Conservation (phyloP, 1,140 invertebrate species). For the Conopomorpha cramerella region DNA sequence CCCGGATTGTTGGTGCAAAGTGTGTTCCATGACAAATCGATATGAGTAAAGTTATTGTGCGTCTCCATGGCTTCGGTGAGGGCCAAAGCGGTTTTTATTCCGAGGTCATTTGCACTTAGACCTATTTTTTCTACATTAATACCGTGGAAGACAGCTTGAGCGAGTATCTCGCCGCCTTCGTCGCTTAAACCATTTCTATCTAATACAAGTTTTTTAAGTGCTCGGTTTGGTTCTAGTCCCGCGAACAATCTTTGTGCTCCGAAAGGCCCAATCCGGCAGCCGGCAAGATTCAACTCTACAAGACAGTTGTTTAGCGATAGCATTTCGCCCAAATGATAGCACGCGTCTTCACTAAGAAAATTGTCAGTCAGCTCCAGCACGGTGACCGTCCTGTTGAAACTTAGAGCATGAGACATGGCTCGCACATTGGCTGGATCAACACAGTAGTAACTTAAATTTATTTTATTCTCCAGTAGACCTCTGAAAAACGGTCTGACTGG, state of each 20-base stretch:
- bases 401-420: too few species aligned
- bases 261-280: slow-evolving; percentile 45
- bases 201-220: slow-evolving; percentile 31
- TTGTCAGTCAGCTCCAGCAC: too few species aligned
- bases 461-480: too few species aligned
- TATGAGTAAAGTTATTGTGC: slow-evolving; percentile 35
- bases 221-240: slow-evolving; percentile 21
- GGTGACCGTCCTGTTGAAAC: too few species aligned
- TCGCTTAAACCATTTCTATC: slow-evolving; percentile 44
- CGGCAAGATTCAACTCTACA: slow-evolving; percentile 36
- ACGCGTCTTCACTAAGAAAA: too few species aligned
- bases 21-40: slow-evolving; percentile 56
- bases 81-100: slow-evolving; percentile 20
- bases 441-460: too few species aligned
- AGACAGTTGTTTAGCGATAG: slow-evolving; percentile 37
- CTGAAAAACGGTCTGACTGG: too few species aligned
- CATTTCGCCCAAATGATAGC: too few species aligned
- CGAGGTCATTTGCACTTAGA: slow-evolving; percentile 46
- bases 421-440: too few species aligned
- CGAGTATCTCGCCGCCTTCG: slow-evolving; percentile 26
- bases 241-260: slow-evolving; percentile 29
- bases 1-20: slow-evolving; percentile 24
- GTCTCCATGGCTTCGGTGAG: slow-evolving; percentile 42
- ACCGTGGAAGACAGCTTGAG: slow-evolving; percentile 25
- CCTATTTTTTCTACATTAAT: slow-evolving; percentile 29